A percentile compares a stretch with the other conserved stretches of the same genome.
Conservation (phyloP, 2,113 vertebrate genomes). For the Hystrix cristata region DNA sequence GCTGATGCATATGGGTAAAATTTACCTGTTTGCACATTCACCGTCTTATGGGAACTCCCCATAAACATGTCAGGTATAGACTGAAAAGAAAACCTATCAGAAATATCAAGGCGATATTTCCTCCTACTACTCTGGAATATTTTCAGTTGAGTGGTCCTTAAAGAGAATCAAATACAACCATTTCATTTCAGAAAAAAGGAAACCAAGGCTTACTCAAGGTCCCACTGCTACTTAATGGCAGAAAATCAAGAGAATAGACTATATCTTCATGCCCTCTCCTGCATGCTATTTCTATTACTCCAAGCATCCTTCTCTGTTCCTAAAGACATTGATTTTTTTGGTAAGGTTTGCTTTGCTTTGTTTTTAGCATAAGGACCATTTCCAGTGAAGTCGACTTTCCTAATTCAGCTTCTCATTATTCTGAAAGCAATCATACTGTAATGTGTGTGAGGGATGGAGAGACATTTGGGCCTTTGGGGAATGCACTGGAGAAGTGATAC, state of each 20-base stretch:
- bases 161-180: neutral
- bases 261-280: too few relatives aligned
- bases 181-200: neutral
- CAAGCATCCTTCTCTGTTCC: neutral
- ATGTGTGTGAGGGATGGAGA: neutral
- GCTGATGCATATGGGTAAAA: neutral
- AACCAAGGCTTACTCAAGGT: neutral
- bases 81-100: neutral
- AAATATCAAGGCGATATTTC: neutral
- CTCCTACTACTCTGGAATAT: neutral
- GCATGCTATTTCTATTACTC: neutral
- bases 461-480: neutral
- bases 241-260: neutral
- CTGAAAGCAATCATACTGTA: neutral
- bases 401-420: conserved; percentile 47
- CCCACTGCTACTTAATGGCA: neutral
- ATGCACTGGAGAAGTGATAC: neutral
- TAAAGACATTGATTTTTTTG: neutral
- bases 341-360: conserved; percentile 19
- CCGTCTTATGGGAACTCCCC: neutral
- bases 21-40: neutral
- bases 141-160: neutral
- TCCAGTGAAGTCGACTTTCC: neutral
- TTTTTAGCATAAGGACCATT: conserved; percentile 26
- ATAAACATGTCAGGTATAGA: neutral